These are phyloP conservation scores for Limnephilus rhombicus DNA, from an alignment of 2,888 invertebrate species.

Conservation along the genomic window DNA sequence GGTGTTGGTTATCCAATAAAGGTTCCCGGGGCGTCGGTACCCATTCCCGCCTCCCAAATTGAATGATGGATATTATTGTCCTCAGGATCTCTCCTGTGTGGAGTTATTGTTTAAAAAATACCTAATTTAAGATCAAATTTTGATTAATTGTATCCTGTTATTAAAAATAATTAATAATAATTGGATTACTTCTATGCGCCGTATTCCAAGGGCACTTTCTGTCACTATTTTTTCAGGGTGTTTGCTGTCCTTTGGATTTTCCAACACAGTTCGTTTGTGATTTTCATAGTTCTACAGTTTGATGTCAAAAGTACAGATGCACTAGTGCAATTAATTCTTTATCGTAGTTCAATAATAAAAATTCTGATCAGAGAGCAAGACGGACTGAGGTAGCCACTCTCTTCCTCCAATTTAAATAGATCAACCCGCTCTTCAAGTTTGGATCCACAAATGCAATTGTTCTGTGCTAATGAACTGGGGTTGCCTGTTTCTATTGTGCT, in stretches of 20 bases:
- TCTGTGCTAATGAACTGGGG: conserved; percentile 47
- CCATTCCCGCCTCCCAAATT: too few relatives aligned
- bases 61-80: too few relatives aligned
- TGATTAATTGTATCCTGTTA: too few relatives aligned
- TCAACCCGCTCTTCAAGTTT: conserved; percentile 33
- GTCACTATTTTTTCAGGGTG: neutral
- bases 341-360: neutral
- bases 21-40: too few relatives aligned
- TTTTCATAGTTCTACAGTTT: neutral
- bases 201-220: too few relatives aligned
- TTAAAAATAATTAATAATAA: too few relatives aligned
- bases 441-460: conserved; percentile 41
- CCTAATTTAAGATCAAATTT: too few relatives aligned
- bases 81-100: too few relatives aligned
- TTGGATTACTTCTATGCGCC: too few relatives aligned
- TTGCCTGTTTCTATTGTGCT: neutral
- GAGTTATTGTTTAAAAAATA: too few relatives aligned
- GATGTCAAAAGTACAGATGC: neutral
- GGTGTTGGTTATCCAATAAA: too few relatives aligned
- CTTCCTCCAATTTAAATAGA: conserved; percentile 2
- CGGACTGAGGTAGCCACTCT: neutral
- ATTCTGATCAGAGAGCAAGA: neutral
- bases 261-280: neutral
- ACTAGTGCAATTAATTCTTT: neutral
- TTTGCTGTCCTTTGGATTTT: neutral